Percentiles rank a stretch among this genome's conserved stretches.
phyloP scores from a whole-genome alignment of 2,113 vertebrate species.

The Diglossa brunneiventris region DNA sequence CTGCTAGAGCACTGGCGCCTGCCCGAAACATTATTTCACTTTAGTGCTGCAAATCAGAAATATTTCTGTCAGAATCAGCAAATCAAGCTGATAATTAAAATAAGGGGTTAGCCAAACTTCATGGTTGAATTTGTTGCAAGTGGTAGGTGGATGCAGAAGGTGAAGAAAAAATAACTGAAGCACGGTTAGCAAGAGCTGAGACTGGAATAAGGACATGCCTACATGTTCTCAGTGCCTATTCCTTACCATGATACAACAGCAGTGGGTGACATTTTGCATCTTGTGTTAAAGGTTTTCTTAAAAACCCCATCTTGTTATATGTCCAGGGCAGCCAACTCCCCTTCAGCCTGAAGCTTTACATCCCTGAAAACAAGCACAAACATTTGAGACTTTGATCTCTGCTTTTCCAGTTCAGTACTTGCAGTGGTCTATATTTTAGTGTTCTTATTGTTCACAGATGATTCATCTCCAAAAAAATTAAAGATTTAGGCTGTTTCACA shows the following conservation, averaged over 20 bases:
- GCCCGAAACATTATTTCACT: background rate
- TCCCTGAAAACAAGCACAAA: background rate
- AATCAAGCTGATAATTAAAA: background rate
- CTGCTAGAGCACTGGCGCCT: background rate
- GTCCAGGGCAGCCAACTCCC: background rate
- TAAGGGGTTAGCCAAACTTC: background rate
- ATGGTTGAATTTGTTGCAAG: background rate
- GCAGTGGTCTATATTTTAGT: background rate
- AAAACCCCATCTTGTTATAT: background rate
- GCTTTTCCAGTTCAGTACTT: background rate
- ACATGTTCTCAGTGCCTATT: background rate
- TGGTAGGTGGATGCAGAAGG: rapidly evolving
- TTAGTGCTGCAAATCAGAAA: background rate
- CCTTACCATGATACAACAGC: background rate
- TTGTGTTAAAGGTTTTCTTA: background rate
- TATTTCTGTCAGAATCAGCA: background rate
- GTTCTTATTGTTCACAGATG: background rate
- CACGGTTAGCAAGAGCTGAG: background rate
- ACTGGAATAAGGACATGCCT: background rate
- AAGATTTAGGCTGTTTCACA: background rate
- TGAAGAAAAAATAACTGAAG: background rate
- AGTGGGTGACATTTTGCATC: background rate
- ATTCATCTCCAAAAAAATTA: background rate
- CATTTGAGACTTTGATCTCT: background rate
- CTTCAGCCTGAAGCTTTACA: background rate